Base-by-base conservation (phyloP, 1,140 invertebrate species). In the Macrostomum lignano region DNA sequence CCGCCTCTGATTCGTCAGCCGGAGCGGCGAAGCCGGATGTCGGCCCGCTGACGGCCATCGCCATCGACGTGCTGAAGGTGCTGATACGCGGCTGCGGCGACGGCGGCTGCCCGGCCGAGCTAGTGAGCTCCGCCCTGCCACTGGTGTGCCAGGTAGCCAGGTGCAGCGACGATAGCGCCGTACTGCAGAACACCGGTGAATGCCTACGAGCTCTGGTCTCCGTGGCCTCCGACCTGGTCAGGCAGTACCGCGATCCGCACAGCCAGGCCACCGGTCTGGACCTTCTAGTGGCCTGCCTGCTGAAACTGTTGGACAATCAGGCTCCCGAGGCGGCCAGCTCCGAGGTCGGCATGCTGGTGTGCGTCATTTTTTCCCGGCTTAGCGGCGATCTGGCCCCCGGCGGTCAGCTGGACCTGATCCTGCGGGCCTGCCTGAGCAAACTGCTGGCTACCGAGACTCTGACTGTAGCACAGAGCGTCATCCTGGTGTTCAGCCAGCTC, bases 401-500 rank as follows among this genome's bases (percentile, higher is more conserved):
- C 5, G 70, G 72, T 36, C 67, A 71, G 46, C 56, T 73, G 6
- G 70, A 74, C 46, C 49, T 72, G 2, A 53, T 76, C 10, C 47
- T 75, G 2, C 63, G 71, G 49, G 70, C 70, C 25, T 71, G 74
- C 15, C 54, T 75, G 2, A 73, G 71, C 45, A 74, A 74, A 56
- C 66, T 74, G 61, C 70, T 73, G 44, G 62, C 56, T 36, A 49
- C 51, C 17, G 53, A 62, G 40, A 51, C 57, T 1, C 43, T 61
- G 0, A 55, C 44, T 41, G 58, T 63, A 1, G 49, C 57, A 37
- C 55, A 68, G 58, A 71, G 67, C 53, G 52, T 76, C 24, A 58
- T 74, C 17, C 63, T 76, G 60, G 70, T 74, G 31, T 76, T 74
- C 50, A 72, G 71, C 0, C 68, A 73, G 46, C 53, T 75, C 7